Evolutionary conservation across 2,888 invertebrate species (phyloP).

Genomic region (Sacculina carcini): DNA sequence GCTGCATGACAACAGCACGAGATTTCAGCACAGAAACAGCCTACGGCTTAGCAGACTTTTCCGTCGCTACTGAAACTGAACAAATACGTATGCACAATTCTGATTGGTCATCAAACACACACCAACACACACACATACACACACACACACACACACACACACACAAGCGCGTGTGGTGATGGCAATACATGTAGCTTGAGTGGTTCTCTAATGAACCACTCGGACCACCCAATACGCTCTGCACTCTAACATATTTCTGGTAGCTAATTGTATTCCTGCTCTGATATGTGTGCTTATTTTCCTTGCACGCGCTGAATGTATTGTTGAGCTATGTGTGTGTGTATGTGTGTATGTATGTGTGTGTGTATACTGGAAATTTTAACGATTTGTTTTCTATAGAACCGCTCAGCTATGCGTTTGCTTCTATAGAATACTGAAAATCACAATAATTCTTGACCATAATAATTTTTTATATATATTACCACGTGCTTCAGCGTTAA

Average conservation of each 20-base stretch:
- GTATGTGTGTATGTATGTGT: not conserved
- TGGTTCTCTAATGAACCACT: too few relatives aligned
- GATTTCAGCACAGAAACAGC: not conserved
- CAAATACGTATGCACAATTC: too few relatives aligned
- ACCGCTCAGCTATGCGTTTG: too few relatives aligned
- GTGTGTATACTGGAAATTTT: not conserved
- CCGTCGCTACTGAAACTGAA: too few relatives aligned
- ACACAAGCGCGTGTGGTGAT: not conserved
- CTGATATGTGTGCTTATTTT: not conserved
- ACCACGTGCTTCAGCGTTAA: too few relatives aligned
- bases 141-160: not conserved
- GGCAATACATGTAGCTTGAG: not conserved
- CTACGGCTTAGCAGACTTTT: not conserved
- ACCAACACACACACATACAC: not conserved
- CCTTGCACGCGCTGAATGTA: not conserved
- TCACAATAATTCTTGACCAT: too few relatives aligned
- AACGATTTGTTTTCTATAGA: too few relatives aligned
- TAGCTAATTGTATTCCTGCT: too few relatives aligned
- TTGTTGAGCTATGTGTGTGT: not conserved
- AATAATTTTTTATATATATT: too few relatives aligned
- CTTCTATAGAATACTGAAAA: too few relatives aligned
- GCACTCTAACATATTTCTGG: too few relatives aligned
- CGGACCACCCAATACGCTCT: too few relatives aligned
- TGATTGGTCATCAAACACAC: not conserved
- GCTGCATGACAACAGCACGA: not conserved